Conservation (phyloP, 1,140 invertebrate species). For the Fopius arisanus region DNA sequence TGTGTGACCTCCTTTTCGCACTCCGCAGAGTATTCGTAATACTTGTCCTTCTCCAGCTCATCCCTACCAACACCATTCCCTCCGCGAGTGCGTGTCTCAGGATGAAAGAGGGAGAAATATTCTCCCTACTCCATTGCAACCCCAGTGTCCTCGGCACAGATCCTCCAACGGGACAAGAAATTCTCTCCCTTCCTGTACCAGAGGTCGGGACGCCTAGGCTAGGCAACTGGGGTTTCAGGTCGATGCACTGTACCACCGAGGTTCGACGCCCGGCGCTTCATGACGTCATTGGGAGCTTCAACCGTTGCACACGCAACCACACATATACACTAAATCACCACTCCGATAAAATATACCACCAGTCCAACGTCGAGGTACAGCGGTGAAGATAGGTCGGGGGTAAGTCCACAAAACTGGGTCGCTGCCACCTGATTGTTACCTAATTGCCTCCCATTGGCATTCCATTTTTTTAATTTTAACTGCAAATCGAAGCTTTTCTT, state of each 20-base stretch:
- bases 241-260: constrained; percentile 53
- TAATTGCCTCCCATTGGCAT: constrained; percentile 38
- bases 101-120: constrained; percentile 31
- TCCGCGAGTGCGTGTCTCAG: background rate
- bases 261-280: constrained; percentile 57
- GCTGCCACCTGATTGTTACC: constrained; percentile 40
- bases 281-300: constrained; percentile 56
- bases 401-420: constrained; percentile 47
- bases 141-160: constrained; percentile 46
- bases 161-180: constrained; percentile 35
- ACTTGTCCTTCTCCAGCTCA: background rate
- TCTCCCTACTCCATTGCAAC: constrained; percentile 37
- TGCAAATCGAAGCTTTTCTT: background rate
- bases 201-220: constrained; percentile 42
- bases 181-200: constrained; percentile 30
- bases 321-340: background rate
- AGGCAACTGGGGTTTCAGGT: constrained; percentile 57
- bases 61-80: background rate
- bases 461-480: constrained; percentile 9
- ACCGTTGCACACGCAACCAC: constrained; percentile 18
- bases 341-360: constrained; percentile 1
- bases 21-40: background rate
- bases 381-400: constrained; percentile 22
- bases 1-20: constrained; percentile 13
- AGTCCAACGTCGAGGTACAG: constrained; percentile 14